Evolutionary conservation across 2,888 invertebrate genomes (phyloP), one percentile per base, ranked within the genome.

Genomic region (Steinernema carpocapsae): DNA sequence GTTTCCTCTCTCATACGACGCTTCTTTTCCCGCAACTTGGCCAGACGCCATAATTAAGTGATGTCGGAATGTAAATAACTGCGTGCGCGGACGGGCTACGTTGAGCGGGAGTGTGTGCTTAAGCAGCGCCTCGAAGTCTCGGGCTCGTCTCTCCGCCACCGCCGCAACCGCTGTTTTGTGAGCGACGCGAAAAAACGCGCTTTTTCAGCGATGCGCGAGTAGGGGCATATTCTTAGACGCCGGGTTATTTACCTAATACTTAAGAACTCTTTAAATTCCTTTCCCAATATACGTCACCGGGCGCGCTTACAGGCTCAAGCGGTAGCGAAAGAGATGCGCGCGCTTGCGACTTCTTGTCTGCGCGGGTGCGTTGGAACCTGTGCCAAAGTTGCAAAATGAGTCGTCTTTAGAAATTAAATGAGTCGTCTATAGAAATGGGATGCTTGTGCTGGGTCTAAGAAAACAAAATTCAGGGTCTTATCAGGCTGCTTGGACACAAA

Each of bases 251-350:
- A 64, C 64, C 64, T 64, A 64, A 64, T 64, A 64, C 64, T 64
- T 32, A 64, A 64, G 64, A 64, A 64, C 64, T 37, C 64, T 64
- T 32, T 64, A 64, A 64, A 64, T 64, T 64, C 64, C 64, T 64
- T 64, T 64, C 32, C 64, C 64, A 64, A 64, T 64, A 22, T 22
- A 64, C 64, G 64, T 64, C 64, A 64, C 64, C 32, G 32, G 6
- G 48, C 48, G 64, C 26, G 64, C 19, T 26, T 64, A 64, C 64
- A 17, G 29, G 24, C 64, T 14, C 64, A 64, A 29, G 64, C 64
- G 64, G 64, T 64, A 64, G 64, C 64, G 17, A 32, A 29, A 32
- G 32, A 12, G 17, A 64, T 7, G 32, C 64, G 64, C 56, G 4
- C 56, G 22, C 6, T 10, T 12, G 56, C 64, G 32, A 64, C 64